These are phyloP conservation scores for Tetramorium alpestre DNA, from an alignment of 1,140 invertebrate genomes.

Conservation along the genomic window DNA sequence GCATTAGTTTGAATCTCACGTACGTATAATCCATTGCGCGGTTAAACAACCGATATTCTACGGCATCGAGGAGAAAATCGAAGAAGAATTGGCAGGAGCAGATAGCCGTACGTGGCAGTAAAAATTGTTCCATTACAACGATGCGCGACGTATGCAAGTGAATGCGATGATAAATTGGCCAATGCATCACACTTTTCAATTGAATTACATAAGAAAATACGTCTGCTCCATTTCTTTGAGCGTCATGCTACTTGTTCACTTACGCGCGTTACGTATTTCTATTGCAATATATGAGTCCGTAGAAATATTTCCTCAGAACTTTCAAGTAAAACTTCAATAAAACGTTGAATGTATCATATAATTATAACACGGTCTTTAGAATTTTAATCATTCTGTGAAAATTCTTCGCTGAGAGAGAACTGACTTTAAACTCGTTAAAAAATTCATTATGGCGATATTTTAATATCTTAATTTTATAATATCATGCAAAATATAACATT, in stretches of 20 bases:
- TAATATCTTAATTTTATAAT: neutral
- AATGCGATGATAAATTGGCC: slow-evolving; percentile 34
- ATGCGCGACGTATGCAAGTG: neutral
- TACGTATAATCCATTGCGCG: slow-evolving; percentile 9
- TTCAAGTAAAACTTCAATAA: neutral
- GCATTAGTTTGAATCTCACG: slow-evolving; percentile 2
- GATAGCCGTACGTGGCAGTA: neutral
- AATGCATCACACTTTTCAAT: slow-evolving; percentile 30
- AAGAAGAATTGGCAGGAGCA: neutral
- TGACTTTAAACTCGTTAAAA: neutral
- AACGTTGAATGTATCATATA: neutral
- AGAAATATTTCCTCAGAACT: neutral
- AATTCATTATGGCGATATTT: neutral
- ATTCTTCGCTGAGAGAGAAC: neutral
- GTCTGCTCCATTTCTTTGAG: slow-evolving; percentile 19
- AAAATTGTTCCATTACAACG: slow-evolving; percentile 28
- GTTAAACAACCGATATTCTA: neutral
- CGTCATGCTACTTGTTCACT: neutral
- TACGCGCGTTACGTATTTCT: neutral
- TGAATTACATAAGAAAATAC: slow-evolving; percentile 35
- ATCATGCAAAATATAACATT: neutral
- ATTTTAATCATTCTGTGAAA: neutral
- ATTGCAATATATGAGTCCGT: neutral
- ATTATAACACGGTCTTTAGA: neutral
- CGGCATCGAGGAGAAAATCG: neutral